These are phyloP conservation scores for Timema podura DNA, from an alignment of 2,888 invertebrate species.

Conservation along the genomic window DNA sequence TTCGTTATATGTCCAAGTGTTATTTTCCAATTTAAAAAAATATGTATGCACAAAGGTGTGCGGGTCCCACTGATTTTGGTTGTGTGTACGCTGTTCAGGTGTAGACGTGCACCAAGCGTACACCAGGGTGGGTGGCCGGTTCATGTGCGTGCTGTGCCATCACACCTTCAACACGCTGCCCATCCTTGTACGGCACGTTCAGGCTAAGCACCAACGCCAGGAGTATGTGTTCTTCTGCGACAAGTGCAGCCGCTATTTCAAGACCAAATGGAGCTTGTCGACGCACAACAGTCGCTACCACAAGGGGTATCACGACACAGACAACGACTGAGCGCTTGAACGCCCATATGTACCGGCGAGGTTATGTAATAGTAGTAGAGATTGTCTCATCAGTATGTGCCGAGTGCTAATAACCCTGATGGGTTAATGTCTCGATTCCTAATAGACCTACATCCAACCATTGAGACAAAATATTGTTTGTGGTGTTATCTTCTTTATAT, in stretches of 20 bases:
- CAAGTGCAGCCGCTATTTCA: slow-evolving; percentile 40
- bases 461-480: too few relatives aligned
- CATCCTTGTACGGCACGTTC: slow-evolving; percentile 38
- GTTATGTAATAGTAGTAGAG: too few relatives aligned
- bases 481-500: too few relatives aligned
- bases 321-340: too few relatives aligned
- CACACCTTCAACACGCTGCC: slow-evolving; percentile 28
- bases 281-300: slow-evolving; percentile 42
- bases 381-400: too few relatives aligned
- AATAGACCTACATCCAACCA: too few relatives aligned
- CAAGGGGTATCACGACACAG: slow-evolving; percentile 20
- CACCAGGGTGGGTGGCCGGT: slow-evolving; percentile 23
- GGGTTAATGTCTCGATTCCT: too few relatives aligned
- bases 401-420: too few relatives aligned
- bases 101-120: neutral
- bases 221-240: slow-evolving; percentile 38
- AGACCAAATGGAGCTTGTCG: slow-evolving; percentile 42
- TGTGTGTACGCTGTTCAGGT: too few relatives aligned
- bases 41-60: neutral
- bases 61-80: neutral
- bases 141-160: slow-evolving; percentile 25
- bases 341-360: too few relatives aligned
- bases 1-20: too few relatives aligned
- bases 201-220: slow-evolving; percentile 40
- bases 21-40: too few relatives aligned